Evolutionary conservation across 2,888 invertebrate species (phyloP).

Genomic region (Callyntrura guangdongensis): DNA sequence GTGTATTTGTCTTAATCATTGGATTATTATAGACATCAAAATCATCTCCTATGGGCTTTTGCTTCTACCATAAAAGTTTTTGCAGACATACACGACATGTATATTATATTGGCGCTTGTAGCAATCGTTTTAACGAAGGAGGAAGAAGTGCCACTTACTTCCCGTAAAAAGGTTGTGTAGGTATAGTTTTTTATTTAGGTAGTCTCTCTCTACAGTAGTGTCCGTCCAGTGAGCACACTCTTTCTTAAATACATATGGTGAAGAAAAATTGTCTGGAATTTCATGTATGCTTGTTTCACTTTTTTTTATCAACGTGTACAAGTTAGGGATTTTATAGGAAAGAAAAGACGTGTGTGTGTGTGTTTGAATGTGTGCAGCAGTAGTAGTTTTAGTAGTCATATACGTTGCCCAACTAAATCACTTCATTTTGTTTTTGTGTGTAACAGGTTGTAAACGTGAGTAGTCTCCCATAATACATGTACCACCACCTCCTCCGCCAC

Average conservation of each 20-base stretch:
- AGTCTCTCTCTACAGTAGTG: neutral
- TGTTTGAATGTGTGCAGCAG: neutral
- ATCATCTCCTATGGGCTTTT: neutral
- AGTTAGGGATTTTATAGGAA: conserved; percentile 1
- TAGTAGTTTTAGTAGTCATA: too few relatives aligned
- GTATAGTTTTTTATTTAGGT: conserved; percentile 15
- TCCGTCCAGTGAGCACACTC: neutral
- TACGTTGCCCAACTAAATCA: conserved; percentile 38
- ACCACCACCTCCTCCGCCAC: conserved; percentile 14
- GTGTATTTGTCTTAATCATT: neutral
- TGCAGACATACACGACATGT: neutral
- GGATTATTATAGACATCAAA: conserved; percentile 14
- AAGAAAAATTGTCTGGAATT: conserved; percentile 68
- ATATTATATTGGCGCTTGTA: neutral
- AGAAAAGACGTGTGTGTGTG: neutral
- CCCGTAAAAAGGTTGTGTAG: conserved; percentile 62
- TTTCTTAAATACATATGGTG: neutral
- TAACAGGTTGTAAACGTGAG: conserved; percentile 77
- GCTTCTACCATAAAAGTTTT: neutral
- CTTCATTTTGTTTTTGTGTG: conserved; percentile 63
- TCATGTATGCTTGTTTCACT: conserved; percentile 21
- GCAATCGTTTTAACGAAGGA: neutral
- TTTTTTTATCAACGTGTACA: neutral
- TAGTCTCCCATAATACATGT: conserved; percentile 28
- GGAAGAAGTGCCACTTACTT: conserved; percentile 43